Evolutionary conservation across 2,113 vertebrate genomes (phyloP), one percentile per base, ranked within the genome.

Genomic region (Chascanopsetta lugubris): DNA sequence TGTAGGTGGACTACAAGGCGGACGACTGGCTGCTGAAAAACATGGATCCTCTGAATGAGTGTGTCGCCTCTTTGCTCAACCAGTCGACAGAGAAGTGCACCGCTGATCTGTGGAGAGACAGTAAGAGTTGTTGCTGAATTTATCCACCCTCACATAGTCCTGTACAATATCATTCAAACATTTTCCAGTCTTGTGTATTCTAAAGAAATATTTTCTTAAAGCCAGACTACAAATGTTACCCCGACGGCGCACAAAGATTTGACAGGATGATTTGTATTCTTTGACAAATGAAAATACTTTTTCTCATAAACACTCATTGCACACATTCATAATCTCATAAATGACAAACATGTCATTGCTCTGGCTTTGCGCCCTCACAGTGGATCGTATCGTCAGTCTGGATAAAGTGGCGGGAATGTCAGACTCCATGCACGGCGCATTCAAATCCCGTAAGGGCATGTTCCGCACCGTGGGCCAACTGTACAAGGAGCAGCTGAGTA

Each of bases 11-110:
- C 71, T 99, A 99, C 77, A 99, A 99, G 83, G 97, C 97, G 0
- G 92, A 94, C 0, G 94, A 94, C 58, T 99, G 97, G 97, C 88
- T 99, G 87, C 96, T 98, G 96, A 99, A 99, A 89, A 99, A 99
- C 88, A 99, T 99, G 97, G 97, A 99, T 86, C 97, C 97, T 0
- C 91, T 99, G 82, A 99, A 99, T 0, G 97, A 99, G 81, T 96
- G 95, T 53, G 93, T 99, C 2, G 95, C 96, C 60, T 91, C 94
- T 0, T 91, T 99, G 50, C 93, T 99, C 36, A 97, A 98, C 89
- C 96, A 98, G 81, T 99, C 97, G 0, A 96, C 94, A 0, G 96
- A 99, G 89, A 99, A 96, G 70, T 98, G 98, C 72, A 94, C 95
- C 32, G 94, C 93, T 0, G 97, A 99, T 74, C 93, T 99, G 34